Percentiles rank a stretch among this genome's conserved stretches.
Evolutionary conservation across 2,888 invertebrate species (phyloP).

Genomic region (Dryobota labecula): DNA sequence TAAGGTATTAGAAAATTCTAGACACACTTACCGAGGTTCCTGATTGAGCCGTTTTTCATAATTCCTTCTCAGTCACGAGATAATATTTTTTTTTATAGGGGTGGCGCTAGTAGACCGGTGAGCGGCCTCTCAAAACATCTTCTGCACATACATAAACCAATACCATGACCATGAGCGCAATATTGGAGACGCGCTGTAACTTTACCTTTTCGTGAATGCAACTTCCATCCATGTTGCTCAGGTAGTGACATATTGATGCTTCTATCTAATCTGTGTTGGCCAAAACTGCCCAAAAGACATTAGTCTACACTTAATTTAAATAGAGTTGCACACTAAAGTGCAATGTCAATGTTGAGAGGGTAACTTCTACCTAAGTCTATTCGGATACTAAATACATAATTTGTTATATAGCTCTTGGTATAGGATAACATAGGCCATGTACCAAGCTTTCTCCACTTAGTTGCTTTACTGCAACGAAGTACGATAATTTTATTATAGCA

Average conservation of each 20-base stretch:
- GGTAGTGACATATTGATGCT: neutral
- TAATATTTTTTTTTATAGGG: too few species aligned
- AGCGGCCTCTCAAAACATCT: too few species aligned
- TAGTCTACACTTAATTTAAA: neutral
- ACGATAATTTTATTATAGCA: conserved; percentile 29
- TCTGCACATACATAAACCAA: neutral
- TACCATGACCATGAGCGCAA: neutral
- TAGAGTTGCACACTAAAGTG: neutral
- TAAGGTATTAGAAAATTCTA: too few species aligned
- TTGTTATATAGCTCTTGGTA: conserved; percentile 1
- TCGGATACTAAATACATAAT: conserved; percentile 3
- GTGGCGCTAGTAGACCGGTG: too few species aligned
- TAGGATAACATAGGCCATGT: neutral
- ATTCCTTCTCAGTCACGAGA: too few species aligned
- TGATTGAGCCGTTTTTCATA: too few species aligned
- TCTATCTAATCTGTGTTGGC: neutral
- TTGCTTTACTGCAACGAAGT: conserved; percentile 18
- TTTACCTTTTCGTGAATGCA: neutral
- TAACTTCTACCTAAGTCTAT: neutral
- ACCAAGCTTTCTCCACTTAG: conserved; percentile 28
- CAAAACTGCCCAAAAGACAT: neutral
- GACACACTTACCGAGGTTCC: too few species aligned
- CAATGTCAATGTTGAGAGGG: neutral
- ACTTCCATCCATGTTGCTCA: neutral
- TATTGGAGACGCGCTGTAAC: neutral